Base-by-base conservation (phyloP, 2,888 invertebrate genomes). In the Hyalella azteca region DNA sequence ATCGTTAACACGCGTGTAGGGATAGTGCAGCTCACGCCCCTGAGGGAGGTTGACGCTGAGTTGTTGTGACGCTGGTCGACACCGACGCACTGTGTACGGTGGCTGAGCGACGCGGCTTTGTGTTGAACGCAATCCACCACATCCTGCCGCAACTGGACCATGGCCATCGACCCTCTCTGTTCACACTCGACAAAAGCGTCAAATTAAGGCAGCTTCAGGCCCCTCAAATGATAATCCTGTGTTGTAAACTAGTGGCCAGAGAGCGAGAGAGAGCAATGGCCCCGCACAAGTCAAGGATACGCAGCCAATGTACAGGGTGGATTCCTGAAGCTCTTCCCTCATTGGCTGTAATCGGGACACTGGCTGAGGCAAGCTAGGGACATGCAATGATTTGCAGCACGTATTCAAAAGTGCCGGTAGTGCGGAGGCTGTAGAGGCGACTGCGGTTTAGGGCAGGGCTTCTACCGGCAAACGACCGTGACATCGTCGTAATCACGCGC, bases 81-180 rank as follows among this genome's bases (percentile, higher is more conserved):
- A 29, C 26, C 54, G 54, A 54, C 54, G 54, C 26, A 54, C 54
- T 54, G n/a, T n/a, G n/a, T n/a, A n/a, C n/a, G 54, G 54, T 5
- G 66, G 66, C 36, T 39, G 66, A 19, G 66, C 66, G 39, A 32
- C 36, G 66, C 66, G 19, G 29, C 66, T 32, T 39, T 66, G 32
- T 66, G 66, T 66, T 66, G 36, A 11, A 66, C 36, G 66, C 36
- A 36, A 36, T 19, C 36, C 36, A 36, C 32, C 36, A 36, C 66
- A 66, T 66, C 66, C 66, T 66, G 66, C 36, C 26, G 29, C 66
- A 66, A 66, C 36, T 66, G 66, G 66, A 66, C 66, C 66, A 66
- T 66, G 66, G 66, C 66, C 66, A 66, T 39, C 66, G 66, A 66
- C 39, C 36, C 66, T 13, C 66, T 66, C 66, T 66, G 66, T 66